These are phyloP conservation scores for Acipenser transmontanus DNA, from an alignment of 2,797 vertebrate species.

Conservation along the genomic window DNA sequence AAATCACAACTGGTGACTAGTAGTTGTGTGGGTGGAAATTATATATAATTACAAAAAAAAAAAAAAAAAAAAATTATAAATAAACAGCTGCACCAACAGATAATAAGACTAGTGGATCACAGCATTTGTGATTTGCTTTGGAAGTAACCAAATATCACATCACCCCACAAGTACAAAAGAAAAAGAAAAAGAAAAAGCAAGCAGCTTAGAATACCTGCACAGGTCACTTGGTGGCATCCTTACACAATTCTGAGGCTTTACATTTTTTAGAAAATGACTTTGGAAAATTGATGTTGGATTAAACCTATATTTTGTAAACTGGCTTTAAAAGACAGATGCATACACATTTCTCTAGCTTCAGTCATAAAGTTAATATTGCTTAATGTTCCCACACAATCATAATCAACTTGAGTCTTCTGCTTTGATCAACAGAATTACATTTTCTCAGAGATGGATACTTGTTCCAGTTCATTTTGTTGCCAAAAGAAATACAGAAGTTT, in stretches of 20 bases:
- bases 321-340: too few species aligned
- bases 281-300: too few species aligned
- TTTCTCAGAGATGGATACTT: too few species aligned
- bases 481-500: too few species aligned
- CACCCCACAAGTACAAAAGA: constrained; percentile 8
- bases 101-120: constrained; percentile 7
- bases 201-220: constrained; percentile 1
- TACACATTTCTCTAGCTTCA: too few species aligned
- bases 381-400: too few species aligned
- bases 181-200: neutral
- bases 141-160: constrained; percentile 13
- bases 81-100: constrained; percentile 15
- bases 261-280: neutral
- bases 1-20: constrained; percentile 28
- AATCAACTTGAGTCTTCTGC: too few species aligned
- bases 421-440: too few species aligned
- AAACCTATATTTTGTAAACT: too few species aligned
- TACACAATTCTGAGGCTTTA: constrained; percentile 6
- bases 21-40: constrained; percentile 26
- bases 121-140: constrained; percentile 14
- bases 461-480: too few species aligned
- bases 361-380: too few species aligned
- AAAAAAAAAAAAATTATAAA: constrained; percentile 10
- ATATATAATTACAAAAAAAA: constrained; percentile 27
- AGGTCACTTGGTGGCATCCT: constrained; percentile 16